phyloP scores from a whole-genome alignment of 2,888 invertebrate genomes.

The Andrena camellia region DNA sequence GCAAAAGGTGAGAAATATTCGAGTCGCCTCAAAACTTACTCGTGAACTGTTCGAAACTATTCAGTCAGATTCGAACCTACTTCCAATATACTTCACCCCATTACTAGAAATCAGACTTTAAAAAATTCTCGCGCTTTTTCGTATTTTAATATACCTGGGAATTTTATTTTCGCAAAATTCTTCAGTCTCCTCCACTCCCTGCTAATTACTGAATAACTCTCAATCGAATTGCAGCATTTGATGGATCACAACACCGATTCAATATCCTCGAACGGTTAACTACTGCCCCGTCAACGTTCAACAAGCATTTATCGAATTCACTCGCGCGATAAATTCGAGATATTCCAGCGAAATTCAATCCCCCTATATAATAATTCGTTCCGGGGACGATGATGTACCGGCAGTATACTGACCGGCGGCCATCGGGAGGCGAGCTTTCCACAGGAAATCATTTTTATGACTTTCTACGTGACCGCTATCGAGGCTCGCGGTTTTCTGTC shows the following conservation, averaged over 20 bases:
- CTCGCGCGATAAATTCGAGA: slow-evolving; percentile 34
- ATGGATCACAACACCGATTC: slow-evolving; percentile 14
- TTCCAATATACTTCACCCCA: too few species aligned
- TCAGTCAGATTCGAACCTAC: too few species aligned
- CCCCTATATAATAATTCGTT: slow-evolving; percentile 26
- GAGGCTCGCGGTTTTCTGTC: slow-evolving; percentile 19
- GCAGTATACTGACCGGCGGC: background rate
- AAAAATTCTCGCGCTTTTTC: too few species aligned
- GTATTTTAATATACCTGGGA: too few species aligned
- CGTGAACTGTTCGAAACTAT: too few species aligned
- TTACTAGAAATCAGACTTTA: too few species aligned
- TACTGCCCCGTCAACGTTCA: slow-evolving; percentile 39
- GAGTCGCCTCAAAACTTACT: too few species aligned
- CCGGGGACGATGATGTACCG: background rate
- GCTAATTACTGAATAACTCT: slow-evolving; percentile 2
- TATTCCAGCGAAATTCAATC: slow-evolving; percentile 29
- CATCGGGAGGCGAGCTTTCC: background rate
- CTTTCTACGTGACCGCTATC: background rate
- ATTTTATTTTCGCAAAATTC: too few species aligned
- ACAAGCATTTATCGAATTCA: slow-evolving; percentile 51
- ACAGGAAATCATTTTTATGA: background rate
- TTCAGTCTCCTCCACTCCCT: background rate
- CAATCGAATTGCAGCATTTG: slow-evolving; percentile 10
- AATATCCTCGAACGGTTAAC: slow-evolving; percentile 35
- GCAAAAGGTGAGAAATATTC: too few species aligned